Conservation (phyloP, 2,113 vertebrate genomes). For the Pelusios castaneus region DNA sequence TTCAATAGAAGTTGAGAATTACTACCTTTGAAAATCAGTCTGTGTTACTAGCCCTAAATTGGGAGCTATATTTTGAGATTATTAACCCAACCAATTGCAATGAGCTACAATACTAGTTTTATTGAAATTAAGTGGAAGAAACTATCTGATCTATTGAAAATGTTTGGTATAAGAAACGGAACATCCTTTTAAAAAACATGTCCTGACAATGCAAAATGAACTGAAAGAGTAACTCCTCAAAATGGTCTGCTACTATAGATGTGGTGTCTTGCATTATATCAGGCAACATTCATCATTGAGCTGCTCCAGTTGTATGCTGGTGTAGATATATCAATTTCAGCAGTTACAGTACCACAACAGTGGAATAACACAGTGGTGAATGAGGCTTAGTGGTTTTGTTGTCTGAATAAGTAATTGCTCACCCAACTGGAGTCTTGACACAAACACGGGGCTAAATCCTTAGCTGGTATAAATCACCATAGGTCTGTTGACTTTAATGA, state of each 20-base stretch:
- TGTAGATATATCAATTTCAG: not conserved
- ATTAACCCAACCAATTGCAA: not conserved
- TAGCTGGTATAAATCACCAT: not conserved
- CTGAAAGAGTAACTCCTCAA: not conserved
- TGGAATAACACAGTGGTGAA: not conserved
- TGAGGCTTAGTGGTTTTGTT: not conserved
- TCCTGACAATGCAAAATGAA: not conserved
- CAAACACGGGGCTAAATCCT: not conserved
- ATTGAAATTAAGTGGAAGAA: not conserved
- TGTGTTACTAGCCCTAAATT: not conserved
- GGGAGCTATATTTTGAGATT: not conserved
- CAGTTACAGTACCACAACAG: not conserved
- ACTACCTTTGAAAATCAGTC: not conserved
- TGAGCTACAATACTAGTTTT: not conserved
- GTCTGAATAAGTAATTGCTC: not conserved
- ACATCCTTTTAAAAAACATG: not conserved
- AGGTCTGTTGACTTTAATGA: not conserved
- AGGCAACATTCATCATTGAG: not conserved
- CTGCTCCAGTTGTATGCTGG: not conserved
- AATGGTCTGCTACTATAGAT: not conserved
- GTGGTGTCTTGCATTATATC: not conserved
- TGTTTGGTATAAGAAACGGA: not conserved
- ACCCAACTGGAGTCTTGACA: not conserved
- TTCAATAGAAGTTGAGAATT: too few relatives aligned
- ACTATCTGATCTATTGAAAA: not conserved